phyloP scores from a whole-genome alignment of 2,113 vertebrate genomes.

The Corythaeola cristata region DNA sequence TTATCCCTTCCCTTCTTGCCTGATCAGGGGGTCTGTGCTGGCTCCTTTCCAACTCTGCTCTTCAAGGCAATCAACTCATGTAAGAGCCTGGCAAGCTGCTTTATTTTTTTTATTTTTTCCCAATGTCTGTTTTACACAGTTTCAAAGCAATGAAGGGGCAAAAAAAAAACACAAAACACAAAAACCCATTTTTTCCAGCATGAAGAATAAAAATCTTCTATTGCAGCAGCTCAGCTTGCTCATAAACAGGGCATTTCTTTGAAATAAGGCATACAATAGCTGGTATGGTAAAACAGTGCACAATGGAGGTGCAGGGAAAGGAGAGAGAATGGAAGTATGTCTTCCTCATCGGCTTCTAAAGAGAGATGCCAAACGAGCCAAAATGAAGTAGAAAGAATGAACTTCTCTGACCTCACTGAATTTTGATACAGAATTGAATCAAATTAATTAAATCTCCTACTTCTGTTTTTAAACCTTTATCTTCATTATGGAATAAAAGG shows the following conservation, averaged over 20 bases:
- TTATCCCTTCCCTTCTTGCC: constrained; percentile 10
- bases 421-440: not conserved
- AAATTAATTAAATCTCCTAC: not conserved
- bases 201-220: not conserved
- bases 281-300: not conserved
- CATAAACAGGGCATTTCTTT: not conserved
- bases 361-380: not conserved
- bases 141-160: not conserved
- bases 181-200: not conserved
- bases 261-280: not conserved
- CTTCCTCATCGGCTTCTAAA: not conserved
- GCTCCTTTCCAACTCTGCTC: not conserved
- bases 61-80: constrained; percentile 30
- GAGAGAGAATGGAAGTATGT: not conserved
- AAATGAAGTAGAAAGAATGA: not conserved
- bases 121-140: not conserved
- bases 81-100: constrained; percentile 25
- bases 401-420: not conserved
- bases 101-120: not conserved
- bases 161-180: not conserved
- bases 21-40: constrained; percentile 10
- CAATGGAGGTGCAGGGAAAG: not conserved
- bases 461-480: not conserved
- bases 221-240: not conserved
- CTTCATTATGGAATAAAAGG: not conserved